Evolutionary conservation across 2,113 vertebrate species (phyloP).

Genomic region (Microtus ochrogaster): DNA sequence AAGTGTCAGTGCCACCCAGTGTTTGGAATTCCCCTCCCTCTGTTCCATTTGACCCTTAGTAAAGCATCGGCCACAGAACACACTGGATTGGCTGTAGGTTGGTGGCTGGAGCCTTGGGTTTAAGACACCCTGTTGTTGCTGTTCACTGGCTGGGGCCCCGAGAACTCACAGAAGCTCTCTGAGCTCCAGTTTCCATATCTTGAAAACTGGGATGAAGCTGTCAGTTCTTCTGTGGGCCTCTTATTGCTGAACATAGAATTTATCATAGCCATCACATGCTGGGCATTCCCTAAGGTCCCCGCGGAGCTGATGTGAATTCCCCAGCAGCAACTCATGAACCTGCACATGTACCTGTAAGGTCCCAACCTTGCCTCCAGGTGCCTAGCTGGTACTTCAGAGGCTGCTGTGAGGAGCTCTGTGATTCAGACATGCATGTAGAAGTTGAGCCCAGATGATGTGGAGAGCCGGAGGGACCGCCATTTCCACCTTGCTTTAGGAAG

Average conservation of each 20-base stretch:
- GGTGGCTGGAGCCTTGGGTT: background rate
- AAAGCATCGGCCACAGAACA: background rate
- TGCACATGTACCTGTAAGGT: background rate
- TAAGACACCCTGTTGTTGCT: background rate
- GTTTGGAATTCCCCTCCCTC: background rate
- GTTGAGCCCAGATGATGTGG: background rate
- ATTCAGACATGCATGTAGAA: background rate
- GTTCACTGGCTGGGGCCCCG: background rate
- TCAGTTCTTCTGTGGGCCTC: background rate
- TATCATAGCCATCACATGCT: rapidly evolving
- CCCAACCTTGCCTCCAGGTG: background rate
- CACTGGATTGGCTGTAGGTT: background rate
- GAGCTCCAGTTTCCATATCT: background rate
- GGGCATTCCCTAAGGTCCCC: background rate
- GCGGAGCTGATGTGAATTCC: no score
- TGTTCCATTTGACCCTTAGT: background rate
- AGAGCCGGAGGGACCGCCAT: background rate
- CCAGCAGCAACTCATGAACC: background rate
- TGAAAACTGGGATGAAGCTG: background rate
- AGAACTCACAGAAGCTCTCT: background rate
- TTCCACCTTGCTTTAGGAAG: background rate
- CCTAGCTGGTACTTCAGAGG: background rate
- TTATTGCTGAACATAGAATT: background rate
- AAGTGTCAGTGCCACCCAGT: rapidly evolving
- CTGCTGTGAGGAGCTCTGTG: background rate